Conservation (phyloP, 2,888 invertebrate species). For the Polymixis lichenea region DNA sequence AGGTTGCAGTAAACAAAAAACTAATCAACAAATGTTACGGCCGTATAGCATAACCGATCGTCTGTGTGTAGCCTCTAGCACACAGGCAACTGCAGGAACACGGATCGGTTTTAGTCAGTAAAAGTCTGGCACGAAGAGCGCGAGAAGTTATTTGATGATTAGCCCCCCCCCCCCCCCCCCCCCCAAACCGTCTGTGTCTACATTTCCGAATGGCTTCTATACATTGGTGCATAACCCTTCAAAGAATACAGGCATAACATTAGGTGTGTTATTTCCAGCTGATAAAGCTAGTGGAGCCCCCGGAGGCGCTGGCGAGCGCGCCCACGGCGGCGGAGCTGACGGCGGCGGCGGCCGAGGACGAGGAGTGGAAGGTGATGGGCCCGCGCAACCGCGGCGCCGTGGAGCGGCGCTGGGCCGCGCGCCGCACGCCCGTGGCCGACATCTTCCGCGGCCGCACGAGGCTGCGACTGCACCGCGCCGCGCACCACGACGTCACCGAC, state of each 20-base stretch:
- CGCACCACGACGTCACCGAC: slow-evolving; percentile 93
- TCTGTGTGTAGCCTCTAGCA: too few species aligned
- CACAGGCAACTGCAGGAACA: too few species aligned
- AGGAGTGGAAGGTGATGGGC: slow-evolving; percentile 95
- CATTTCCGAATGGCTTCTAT: too few species aligned
- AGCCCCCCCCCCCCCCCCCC: too few species aligned
- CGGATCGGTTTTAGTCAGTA: too few species aligned
- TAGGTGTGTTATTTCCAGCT: slow-evolving; percentile 79
- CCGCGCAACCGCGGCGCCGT: slow-evolving; percentile 97
- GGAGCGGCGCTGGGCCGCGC: slow-evolving; percentile 93
- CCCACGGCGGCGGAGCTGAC: slow-evolving; percentile 77
- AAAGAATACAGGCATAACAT: neutral
- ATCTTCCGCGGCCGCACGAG: slow-evolving; percentile 98
- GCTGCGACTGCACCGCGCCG: slow-evolving; percentile 94
- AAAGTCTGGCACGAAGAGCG: too few species aligned
- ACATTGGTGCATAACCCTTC: too few species aligned
- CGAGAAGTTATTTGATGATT: too few species aligned
- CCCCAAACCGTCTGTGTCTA: too few species aligned
- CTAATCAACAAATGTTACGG: too few species aligned
- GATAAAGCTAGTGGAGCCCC: slow-evolving; percentile 90
- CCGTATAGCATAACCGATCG: too few species aligned
- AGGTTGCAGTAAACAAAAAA: neutral
- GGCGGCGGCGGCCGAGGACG: slow-evolving; percentile 81
- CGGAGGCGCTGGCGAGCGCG: slow-evolving; percentile 84
- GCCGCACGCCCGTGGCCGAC: slow-evolving; percentile 96